A percentile compares a stretch with the other conserved stretches of the same genome.
Conservation (phyloP, 1,140 invertebrate genomes). For the Zophobas morio region DNA sequence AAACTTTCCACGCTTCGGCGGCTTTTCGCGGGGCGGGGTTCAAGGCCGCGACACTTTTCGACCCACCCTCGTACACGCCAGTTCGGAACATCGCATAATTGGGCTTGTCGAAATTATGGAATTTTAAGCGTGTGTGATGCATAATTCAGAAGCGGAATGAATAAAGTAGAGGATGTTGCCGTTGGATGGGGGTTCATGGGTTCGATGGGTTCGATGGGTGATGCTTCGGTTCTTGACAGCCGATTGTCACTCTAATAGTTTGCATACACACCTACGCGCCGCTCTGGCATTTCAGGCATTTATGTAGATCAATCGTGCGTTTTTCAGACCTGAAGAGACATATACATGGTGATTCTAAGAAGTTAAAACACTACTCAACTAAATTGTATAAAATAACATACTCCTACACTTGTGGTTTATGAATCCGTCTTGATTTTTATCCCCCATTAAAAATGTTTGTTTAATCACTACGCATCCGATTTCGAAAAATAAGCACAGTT, state of each 20-base stretch:
- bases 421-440: too few relatives aligned
- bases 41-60: background rate
- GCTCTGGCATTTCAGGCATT: conserved; percentile 47
- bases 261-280: conserved; percentile 50
- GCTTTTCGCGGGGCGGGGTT: conserved; percentile 25
- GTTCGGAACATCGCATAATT: background rate
- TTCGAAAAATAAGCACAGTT: too few relatives aligned
- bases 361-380: background rate
- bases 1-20: background rate
- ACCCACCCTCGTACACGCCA: background rate
- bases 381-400: too few relatives aligned
- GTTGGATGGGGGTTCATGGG: background rate
- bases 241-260: conserved; percentile 35
- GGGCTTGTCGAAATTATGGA: conserved; percentile 19
- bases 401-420: too few relatives aligned
- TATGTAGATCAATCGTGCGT: conserved; percentile 43
- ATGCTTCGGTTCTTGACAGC: background rate
- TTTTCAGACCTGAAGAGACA: conserved; percentile 10
- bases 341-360: background rate
- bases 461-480: too few relatives aligned
- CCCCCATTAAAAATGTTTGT: too few relatives aligned
- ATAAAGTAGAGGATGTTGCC: background rate
- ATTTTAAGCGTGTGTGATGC: conserved; percentile 21
- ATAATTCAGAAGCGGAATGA: conserved; percentile 7
- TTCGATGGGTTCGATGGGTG: background rate